Evolutionary conservation across 2,113 vertebrate species (phyloP).

Genomic region (Neolamprologus tretocephalus): DNA sequence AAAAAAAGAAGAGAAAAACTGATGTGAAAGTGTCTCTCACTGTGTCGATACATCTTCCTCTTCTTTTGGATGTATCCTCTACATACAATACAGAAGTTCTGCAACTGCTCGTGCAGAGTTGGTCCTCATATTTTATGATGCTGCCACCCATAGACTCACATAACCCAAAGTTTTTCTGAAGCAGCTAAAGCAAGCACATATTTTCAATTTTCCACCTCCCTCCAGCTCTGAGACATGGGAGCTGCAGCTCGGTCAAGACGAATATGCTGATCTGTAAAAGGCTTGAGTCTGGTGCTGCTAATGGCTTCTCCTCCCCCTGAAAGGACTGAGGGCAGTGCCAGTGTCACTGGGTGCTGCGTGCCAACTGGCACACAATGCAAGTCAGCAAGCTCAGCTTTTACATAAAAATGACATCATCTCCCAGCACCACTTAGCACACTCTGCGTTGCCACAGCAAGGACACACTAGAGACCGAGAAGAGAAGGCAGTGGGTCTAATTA

Average conservation of each 20-base stretch:
- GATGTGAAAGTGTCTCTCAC: not conserved
- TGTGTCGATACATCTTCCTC: not conserved
- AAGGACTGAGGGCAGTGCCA: slow-evolving; percentile 24
- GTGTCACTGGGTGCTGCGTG: slow-evolving; percentile 11
- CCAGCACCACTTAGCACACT: not conserved
- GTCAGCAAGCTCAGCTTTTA: slow-evolving; percentile 53
- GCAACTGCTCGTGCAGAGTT: not conserved
- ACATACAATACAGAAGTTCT: not conserved
- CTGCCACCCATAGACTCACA: not conserved
- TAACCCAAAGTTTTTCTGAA: not conserved
- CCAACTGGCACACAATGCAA: slow-evolving; percentile 60
- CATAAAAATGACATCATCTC: slow-evolving; percentile 73
- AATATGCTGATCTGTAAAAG: not conserved
- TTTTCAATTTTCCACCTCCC: not conserved
- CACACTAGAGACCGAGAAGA: not conserved
- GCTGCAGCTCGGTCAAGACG: not conserved
- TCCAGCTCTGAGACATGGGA: not conserved
- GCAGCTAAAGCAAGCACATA: not conserved
- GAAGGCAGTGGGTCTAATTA: not conserved
- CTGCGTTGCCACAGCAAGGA: not conserved
- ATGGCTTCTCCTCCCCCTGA: not conserved
- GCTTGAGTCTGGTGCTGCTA: not conserved
- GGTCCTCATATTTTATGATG: not conserved
- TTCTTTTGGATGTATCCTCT: not conserved
- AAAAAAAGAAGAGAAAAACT: not conserved